A percentile compares a stretch with the other conserved stretches of the same genome.
Evolutionary conservation across 2,113 vertebrate genomes (phyloP).

Genomic region (Piaya cayana): DNA sequence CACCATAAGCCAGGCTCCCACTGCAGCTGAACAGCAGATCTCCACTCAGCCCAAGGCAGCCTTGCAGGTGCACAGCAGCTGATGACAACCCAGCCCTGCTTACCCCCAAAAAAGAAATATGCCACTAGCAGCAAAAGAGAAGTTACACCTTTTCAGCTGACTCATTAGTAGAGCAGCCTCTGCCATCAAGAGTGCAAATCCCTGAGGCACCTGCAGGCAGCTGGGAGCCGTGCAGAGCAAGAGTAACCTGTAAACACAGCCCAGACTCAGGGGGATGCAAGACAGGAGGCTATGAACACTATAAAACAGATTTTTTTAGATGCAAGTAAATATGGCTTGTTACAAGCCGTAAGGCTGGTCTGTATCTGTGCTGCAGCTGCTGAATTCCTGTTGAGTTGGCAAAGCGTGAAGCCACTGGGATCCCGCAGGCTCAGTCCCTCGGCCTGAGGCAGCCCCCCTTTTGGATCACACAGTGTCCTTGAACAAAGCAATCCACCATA

Average conservation of each 20-base stretch:
- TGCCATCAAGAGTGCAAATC: not conserved
- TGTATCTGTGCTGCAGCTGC: not conserved
- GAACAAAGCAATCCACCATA: constrained; percentile 1
- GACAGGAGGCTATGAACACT: not conserved
- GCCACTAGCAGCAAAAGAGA: not conserved
- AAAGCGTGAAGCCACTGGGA: not conserved
- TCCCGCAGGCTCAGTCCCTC: not conserved
- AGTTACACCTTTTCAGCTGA: constrained; percentile 24
- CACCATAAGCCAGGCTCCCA: not conserved
- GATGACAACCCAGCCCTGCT: not conserved
- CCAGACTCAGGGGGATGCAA: not conserved
- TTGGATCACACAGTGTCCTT: not conserved
- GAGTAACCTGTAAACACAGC: not conserved
- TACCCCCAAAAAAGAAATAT: not conserved
- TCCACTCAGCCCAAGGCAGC: not conserved
- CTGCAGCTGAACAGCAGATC: not conserved
- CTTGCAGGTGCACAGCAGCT: not conserved
- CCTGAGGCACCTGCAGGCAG: constrained; percentile 31
- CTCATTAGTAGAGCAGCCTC: constrained; percentile 1
- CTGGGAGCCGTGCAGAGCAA: not conserved
- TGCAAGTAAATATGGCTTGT: not conserved
- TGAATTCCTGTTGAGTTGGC: not conserved
- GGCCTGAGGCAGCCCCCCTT: not conserved
- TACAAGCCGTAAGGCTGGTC: not conserved
- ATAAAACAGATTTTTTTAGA: not conserved